These are phyloP conservation scores for Diaprepes abbreviatus DNA, from an alignment of 2,888 invertebrate species.

Conservation along the genomic window DNA sequence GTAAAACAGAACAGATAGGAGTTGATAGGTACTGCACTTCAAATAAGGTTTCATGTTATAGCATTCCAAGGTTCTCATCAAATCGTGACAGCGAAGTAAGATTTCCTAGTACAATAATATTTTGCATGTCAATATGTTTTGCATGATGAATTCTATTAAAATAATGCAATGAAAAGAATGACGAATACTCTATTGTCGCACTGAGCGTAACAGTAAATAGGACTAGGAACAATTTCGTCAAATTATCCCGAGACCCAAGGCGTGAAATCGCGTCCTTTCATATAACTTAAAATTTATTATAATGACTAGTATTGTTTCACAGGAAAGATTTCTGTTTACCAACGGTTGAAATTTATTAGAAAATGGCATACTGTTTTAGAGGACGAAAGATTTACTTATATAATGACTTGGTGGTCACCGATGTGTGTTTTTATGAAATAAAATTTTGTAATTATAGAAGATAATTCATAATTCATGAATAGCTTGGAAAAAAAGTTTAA, in stretches of 20 bases:
- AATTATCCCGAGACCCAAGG: constrained; percentile 19
- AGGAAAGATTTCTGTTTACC: background rate
- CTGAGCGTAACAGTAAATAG: constrained; percentile 24
- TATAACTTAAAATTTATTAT: constrained; percentile 5
- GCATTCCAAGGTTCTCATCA: constrained; percentile 35
- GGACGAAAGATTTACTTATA: too few species aligned
- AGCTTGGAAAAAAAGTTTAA: too few species aligned
- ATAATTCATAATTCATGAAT: too few species aligned
- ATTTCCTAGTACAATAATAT: constrained; percentile 45
- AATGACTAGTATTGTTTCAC: constrained; percentile 9
- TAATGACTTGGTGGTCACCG: too few species aligned
- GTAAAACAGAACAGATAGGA: background rate
- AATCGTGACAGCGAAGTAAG: constrained; percentile 33
- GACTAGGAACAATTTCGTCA: constrained; percentile 23
- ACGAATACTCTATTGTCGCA: constrained; percentile 24
- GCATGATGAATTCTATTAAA: constrained; percentile 57
- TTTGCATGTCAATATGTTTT: constrained; percentile 58
- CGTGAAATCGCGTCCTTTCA: constrained; percentile 30
- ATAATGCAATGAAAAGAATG: constrained; percentile 26
- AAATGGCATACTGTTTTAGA: too few species aligned
- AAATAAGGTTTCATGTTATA: constrained; percentile 24
- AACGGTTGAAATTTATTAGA: background rate
- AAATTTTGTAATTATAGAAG: too few species aligned
- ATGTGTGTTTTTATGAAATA: too few species aligned
- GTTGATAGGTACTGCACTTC: background rate